These are phyloP conservation scores for Eudorcas thomsonii DNA, from an alignment of 2,113 vertebrate species.

Conservation along the genomic window DNA sequence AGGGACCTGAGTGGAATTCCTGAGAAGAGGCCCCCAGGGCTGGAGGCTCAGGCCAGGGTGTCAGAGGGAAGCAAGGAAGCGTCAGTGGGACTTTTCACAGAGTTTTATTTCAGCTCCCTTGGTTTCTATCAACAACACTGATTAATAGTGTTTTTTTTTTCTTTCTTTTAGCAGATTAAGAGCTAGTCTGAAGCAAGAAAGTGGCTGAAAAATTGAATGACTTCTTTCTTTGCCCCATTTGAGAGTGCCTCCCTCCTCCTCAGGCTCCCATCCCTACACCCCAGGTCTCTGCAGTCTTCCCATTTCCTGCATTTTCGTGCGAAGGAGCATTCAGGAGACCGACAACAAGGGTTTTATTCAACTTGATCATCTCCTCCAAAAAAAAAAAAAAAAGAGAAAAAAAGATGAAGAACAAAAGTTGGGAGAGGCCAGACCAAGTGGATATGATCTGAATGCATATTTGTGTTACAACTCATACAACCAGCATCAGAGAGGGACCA, in stretches of 20 bases:
- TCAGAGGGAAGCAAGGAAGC: constrained; percentile 25
- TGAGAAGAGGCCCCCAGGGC: constrained; percentile 68
- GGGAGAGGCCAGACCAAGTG: constrained; percentile 84
- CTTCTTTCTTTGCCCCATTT: neutral
- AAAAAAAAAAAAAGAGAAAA: neutral
- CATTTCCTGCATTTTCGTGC: constrained; percentile 66
- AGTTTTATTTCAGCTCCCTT: neutral
- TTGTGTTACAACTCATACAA: constrained; percentile 87
- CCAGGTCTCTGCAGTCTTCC: constrained; percentile 57
- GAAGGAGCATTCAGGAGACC: constrained; percentile 68
- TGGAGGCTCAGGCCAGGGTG: neutral
- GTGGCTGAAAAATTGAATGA: neutral
- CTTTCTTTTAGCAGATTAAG: neutral
- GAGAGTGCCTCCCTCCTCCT: neutral
- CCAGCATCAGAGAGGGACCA: constrained; percentile 90
- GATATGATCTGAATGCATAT: constrained; percentile 89
- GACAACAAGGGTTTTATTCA: constrained; percentile 84
- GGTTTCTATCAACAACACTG: neutral
- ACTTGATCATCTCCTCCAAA: constrained; percentile 83
- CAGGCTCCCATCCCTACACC: neutral
- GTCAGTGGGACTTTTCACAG: accelerated
- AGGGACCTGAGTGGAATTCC: constrained; percentile 74
- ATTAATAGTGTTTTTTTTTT: neutral
- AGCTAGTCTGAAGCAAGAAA: constrained; percentile 10
- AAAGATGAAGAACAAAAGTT: constrained; percentile 80